Evolutionary conservation across 2,797 vertebrate genomes (phyloP), one percentile per base, ranked within the genome.

Genomic region (Cynopterus sphinx): DNA sequence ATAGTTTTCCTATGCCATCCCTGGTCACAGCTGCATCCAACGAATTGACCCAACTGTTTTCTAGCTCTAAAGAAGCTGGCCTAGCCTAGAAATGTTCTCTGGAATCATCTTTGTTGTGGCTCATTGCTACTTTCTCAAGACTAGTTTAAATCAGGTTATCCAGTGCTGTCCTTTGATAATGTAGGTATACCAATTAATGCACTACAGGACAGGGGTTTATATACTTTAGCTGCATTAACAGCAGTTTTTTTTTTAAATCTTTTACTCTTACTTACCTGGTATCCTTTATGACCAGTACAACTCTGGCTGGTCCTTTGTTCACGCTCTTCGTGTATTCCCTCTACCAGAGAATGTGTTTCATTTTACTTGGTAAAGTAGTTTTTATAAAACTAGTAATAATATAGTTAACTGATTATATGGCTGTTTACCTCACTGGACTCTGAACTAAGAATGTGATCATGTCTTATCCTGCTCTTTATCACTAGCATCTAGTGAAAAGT

Each of bases 31-130:
- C 5, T 91, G n/a, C 19, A 59, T 77, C 19, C 63, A 94, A 71
- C 89, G 7, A 89, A 92, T 92, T 96, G 67, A 15, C 19, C 21
- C 17, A 86, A 22, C 15, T 84, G 31, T 95, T 91, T 90, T 85
- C 55, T 87, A 67, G 9, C 26, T 95, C 3, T 85, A 22, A 75
- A 33, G 41, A 86, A 43, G 33, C 43, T 94, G 46, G 16, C 15
- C 28, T 73, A 90, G 10, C 39, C 49, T 92, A 53, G 2, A 22
- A 61, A 71, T 92, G n/a, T 49, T 12, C 10, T 92, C 77, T 26
- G 22, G 13, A 91, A 5, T 92, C 75, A 46, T 5, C 33, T 93
- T 4, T 70, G 8, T 17, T 92, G 19, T 49, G 13, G 9, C 21
- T 77, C 17, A 82, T 65, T 87, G 33, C 94, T 83, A 31, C 22